A percentile compares a stretch with the other conserved stretches of the same genome.
These are phyloP conservation scores for Ailuropoda melanoleuca DNA, from an alignment of 2,113 vertebrate genomes.

Conservation along the genomic window DNA sequence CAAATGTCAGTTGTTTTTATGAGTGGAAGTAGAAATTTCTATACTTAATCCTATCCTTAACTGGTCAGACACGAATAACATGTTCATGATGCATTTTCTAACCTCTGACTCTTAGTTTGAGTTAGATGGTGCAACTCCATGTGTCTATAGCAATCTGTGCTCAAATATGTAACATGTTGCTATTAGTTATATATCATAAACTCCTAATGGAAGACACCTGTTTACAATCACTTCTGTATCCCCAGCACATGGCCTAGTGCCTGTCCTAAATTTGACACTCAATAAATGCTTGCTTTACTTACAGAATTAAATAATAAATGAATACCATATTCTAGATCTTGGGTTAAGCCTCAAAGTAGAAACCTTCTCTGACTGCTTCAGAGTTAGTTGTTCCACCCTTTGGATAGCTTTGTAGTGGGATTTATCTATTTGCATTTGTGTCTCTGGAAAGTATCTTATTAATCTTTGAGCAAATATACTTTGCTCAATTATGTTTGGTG, in stretches of 20 bases:
- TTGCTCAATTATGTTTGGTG: conserved; percentile 48
- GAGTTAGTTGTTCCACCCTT: not conserved
- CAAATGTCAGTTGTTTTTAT: not conserved
- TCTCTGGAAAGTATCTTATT: not conserved
- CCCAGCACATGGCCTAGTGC: not conserved
- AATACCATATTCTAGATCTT: not conserved
- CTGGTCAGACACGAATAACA: not conserved
- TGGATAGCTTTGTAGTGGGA: not conserved
- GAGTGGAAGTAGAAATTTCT: not conserved
- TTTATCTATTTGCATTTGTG: conserved; percentile 22
- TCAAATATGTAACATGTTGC: not conserved
- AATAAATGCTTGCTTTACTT: not conserved
- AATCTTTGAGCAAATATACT: conserved; percentile 51
- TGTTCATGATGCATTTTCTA: not conserved
- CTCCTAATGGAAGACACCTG: not conserved
- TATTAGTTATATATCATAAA: not conserved
- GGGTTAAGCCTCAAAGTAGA: not conserved
- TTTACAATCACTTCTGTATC: not conserved
- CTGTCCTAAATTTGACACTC: not conserved
- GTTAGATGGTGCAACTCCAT: not conserved
- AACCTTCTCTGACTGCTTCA: not conserved
- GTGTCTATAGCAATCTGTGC: not conserved
- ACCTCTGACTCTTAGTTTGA: not conserved
- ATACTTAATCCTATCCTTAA: not conserved
- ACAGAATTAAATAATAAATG: not conserved